These are phyloP conservation scores for Aldrovandia affinis DNA, from an alignment of 2,797 vertebrate species.

Conservation along the genomic window DNA sequence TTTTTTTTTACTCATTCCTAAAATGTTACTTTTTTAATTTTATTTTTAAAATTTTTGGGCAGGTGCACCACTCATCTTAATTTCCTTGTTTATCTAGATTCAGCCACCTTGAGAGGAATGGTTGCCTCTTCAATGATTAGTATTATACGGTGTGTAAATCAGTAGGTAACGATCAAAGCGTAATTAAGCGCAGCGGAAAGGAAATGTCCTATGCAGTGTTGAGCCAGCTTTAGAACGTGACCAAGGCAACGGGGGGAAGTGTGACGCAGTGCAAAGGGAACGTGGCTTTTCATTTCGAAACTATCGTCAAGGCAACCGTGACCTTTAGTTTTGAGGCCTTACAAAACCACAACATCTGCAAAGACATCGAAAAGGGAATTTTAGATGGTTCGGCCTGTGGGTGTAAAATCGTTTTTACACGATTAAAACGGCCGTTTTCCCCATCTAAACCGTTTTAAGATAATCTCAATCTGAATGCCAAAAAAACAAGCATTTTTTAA, in stretches of 20 bases:
- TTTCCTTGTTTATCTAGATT: not conserved
- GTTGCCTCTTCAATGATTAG: constrained; percentile 13
- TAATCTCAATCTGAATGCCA: constrained; percentile 70
- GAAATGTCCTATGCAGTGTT: constrained; percentile 12
- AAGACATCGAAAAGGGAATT: constrained; percentile 66
- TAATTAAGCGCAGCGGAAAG: not conserved
- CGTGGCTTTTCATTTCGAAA: constrained; percentile 61
- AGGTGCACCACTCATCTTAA: constrained; percentile 1
- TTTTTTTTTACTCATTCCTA: constrained; percentile 14
- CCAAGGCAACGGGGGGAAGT: constrained; percentile 42
- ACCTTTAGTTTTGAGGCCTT: constrained; percentile 54
- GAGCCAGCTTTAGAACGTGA: not conserved
- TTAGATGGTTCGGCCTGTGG: constrained; percentile 52
- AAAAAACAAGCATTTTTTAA: constrained; percentile 67
- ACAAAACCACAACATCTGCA: constrained; percentile 13
- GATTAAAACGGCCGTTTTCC: constrained; percentile 62
- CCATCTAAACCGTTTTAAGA: constrained; percentile 38
- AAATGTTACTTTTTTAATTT: constrained; percentile 11
- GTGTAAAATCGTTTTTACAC: constrained; percentile 54
- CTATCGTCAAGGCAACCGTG: constrained; percentile 70
- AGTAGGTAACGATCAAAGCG: constrained; percentile 22
- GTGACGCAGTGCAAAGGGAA: constrained; percentile 46
- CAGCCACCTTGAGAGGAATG: not conserved
- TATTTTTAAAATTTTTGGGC: not conserved
- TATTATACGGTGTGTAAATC: constrained; percentile 28